Evolutionary conservation across 92 coral and sea anemone species (phyloP).

Genomic region (Pocillopora grandis): DNA sequence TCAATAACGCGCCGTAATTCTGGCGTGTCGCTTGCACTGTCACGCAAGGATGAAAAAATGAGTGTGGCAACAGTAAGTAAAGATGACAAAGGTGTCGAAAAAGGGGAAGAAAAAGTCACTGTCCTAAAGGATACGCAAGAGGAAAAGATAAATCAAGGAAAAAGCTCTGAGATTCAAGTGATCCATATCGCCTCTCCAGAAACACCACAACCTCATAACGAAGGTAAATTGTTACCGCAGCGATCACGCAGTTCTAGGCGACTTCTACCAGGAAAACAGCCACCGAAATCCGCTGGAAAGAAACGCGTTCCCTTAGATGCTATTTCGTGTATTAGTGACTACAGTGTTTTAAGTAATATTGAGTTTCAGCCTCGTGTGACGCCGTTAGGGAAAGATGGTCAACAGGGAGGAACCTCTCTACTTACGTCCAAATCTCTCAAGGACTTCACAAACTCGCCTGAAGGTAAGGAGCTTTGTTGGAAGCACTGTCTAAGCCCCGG

Average conservation of each 20-base stretch:
- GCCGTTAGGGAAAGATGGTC: slow-evolving; percentile 39
- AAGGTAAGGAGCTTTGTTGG: slow-evolving; percentile 56
- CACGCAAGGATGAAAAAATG: slow-evolving; percentile 58
- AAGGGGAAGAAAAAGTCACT: slow-evolving; percentile 8
- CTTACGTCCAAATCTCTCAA: slow-evolving; percentile 88
- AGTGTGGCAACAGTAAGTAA: slow-evolving; percentile 5
- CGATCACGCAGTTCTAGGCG: slow-evolving; percentile 63
- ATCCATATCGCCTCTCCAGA: slow-evolving; percentile 50
- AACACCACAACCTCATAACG: slow-evolving; percentile 11
- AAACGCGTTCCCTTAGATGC: slow-evolving; percentile 79
- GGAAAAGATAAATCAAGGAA: slow-evolving; percentile 10
- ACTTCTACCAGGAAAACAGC: slow-evolving; percentile 31
- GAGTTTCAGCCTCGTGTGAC: slow-evolving; percentile 59
- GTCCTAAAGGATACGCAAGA: neutral
- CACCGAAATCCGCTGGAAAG: slow-evolving; percentile 25
- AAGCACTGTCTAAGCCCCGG: too few relatives aligned
- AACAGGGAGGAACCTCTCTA: slow-evolving; percentile 59
- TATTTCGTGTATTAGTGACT: slow-evolving; percentile 88
- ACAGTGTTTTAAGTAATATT: slow-evolving; percentile 71
- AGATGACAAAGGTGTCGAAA: slow-evolving; percentile 9
- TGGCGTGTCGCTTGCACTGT: slow-evolving; percentile 28
- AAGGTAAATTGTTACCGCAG: slow-evolving; percentile 54
- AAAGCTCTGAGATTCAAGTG: slow-evolving; percentile 73
- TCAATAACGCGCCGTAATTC: slow-evolving; percentile 56
- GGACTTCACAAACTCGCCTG: slow-evolving; percentile 96